Evolutionary conservation across 1,140 invertebrate genomes (phyloP), one percentile per base, ranked within the genome.

Genomic region (Latrodectus geometricus): DNA sequence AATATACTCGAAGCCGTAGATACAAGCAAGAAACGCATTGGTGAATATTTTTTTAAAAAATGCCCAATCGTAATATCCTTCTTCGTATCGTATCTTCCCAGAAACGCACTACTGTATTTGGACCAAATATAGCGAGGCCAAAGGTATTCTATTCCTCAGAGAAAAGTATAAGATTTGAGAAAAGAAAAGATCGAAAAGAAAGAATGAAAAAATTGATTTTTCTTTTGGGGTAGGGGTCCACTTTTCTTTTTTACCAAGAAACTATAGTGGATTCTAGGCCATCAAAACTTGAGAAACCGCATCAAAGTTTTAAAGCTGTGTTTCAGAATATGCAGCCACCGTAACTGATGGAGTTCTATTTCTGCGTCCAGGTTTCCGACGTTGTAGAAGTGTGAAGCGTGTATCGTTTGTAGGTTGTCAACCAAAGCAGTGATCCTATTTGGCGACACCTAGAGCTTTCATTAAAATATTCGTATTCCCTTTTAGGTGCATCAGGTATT

Each of bases 271-370:
- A 48, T 68, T 66, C 61, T 17, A 68, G 48, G 20, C 35, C 61
- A 78, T 78, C 76, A 78, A 78, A 78, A 78, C 61, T 78, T 66
- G 76, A 66, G 61, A 76, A 78, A 78, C 61, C 50, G 61, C 48
- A 5, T 49, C 56, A 49, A 78, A 78, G 61, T 78, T 78, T 78
- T 78, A 49, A 66, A 65, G 23, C 54, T 14, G 21, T 52, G 20
- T 65, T 35, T 78, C 17, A 23, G 61, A 17, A 49, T 66, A 78
- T 48, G 35, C 61, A 78, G 23, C 9, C n/a, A 78, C 56, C 76
- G 61, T 68, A 35, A 48, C 56, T 49, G 76, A 78, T 78, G 48
- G 76, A 66, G 50, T 66, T 35, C 23, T n/a, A n/a, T 74, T 50
- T 52, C 17, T 74, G 72, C 35, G 35, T 50, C 49, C 49, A 48